phyloP scores from a whole-genome alignment of 2,797 vertebrate species.

The Rhinella marina region DNA sequence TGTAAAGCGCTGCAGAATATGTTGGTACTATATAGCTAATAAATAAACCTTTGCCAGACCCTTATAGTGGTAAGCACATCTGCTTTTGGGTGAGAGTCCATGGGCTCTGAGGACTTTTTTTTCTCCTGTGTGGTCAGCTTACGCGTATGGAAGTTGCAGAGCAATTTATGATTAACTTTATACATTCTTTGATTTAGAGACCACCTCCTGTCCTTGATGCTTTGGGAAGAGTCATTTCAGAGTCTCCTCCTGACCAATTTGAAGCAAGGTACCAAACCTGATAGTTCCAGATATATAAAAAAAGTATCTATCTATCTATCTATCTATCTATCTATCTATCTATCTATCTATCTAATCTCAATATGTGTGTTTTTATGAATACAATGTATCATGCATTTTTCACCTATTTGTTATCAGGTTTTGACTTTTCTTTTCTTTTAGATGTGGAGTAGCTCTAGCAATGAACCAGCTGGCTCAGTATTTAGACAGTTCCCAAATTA shows the following conservation, averaged over 20 bases:
- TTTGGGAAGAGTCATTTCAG: conserved; percentile 94
- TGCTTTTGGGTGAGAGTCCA: neutral
- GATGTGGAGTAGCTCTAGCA: conserved; percentile 94
- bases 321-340: neutral
- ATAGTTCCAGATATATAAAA: neutral
- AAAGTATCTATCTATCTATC: too few relatives aligned
- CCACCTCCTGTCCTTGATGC: conserved; percentile 94
- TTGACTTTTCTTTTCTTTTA: conserved; percentile 65
- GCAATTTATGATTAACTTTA: neutral
- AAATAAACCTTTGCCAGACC: too few relatives aligned
- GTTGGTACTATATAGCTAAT: too few relatives aligned
- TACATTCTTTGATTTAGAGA: conserved; percentile 76
- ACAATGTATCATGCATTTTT: too few relatives aligned
- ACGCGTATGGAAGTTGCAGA: too few relatives aligned
- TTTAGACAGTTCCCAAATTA: conserved; percentile 89
- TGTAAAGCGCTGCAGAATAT: too few relatives aligned
- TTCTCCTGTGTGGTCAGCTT: too few relatives aligned
- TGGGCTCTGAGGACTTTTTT: neutral
- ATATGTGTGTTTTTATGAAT: neutral
- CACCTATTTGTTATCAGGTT: neutral
- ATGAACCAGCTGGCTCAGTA: conserved; percentile 93
- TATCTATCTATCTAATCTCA: neutral
- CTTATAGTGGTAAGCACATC: too few relatives aligned
- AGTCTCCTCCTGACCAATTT: conserved; percentile 97
- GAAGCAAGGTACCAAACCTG: conserved; percentile 87